phyloP scores from a whole-genome alignment of 2,797 vertebrate genomes.

The Cephalopachus bancanus region DNA sequence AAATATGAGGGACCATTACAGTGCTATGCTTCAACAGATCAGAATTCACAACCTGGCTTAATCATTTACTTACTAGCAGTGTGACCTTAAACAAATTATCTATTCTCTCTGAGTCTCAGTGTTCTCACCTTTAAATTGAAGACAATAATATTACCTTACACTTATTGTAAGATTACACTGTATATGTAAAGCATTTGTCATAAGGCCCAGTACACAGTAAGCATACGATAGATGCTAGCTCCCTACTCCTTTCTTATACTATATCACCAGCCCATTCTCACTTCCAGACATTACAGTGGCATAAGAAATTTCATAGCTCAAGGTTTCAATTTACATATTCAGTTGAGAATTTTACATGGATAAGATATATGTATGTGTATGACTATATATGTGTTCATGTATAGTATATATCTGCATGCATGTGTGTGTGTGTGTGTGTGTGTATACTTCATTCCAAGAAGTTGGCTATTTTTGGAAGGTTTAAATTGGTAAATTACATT shows the following conservation, averaged over 20 bases:
- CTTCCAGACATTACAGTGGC: not conserved
- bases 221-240: not conserved
- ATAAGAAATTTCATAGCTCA: not conserved
- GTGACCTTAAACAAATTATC: constrained; percentile 20
- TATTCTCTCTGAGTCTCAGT: not conserved
- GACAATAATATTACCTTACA: constrained; percentile 20
- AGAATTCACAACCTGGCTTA: not conserved
- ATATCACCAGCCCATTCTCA: constrained; percentile 71
- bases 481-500: constrained; percentile 56
- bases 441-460: not conserved
- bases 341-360: not conserved
- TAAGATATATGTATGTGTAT: not conserved
- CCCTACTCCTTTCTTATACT: not conserved
- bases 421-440: not conserved
- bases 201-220: not conserved
- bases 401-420: not conserved
- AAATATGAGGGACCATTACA: not conserved
- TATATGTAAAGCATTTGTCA: constrained; percentile 11
- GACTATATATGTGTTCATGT: not conserved
- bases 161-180: not conserved
- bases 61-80: not conserved
- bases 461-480: constrained; percentile 48
- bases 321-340: not conserved
- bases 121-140: constrained; percentile 54
- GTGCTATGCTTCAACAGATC: not conserved